Evolutionary conservation across 2,797 vertebrate genomes (phyloP).

Genomic region (Mus minutoides): DNA sequence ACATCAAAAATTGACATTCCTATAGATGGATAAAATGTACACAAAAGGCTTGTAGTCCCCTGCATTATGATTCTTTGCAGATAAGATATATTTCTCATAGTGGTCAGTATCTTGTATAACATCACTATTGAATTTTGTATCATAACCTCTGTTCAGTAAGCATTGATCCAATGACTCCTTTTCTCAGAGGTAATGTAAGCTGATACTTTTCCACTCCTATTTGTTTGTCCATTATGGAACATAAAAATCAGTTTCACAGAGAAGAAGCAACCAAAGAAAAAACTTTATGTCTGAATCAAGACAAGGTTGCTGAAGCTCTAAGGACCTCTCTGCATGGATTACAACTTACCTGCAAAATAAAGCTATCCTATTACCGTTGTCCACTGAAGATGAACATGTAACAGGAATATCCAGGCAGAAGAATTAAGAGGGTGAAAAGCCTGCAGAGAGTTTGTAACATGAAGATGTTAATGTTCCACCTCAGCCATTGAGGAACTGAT

Average conservation of each 20-base stretch:
- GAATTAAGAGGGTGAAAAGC: not conserved
- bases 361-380: not conserved
- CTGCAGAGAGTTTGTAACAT: not conserved
- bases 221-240: not conserved
- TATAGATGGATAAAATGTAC: not conserved
- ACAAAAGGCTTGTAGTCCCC: not conserved
- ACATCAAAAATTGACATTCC: not conserved
- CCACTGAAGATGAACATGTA: not conserved
- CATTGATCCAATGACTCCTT: constrained; percentile 1
- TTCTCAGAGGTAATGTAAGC: not conserved
- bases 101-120: not conserved
- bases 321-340: not conserved
- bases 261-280: not conserved
- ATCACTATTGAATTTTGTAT: constrained; percentile 15
- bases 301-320: not conserved
- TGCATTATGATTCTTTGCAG: not conserved
- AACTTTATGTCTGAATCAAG: not conserved
- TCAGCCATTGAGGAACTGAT: not conserved
- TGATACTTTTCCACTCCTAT: not conserved
- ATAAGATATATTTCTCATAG: not conserved
- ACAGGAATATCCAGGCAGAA: not conserved
- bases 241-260: not conserved
- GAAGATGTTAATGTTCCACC: not conserved
- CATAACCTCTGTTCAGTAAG: not conserved
- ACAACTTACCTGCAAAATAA: not conserved